Conservation (phyloP, 1,140 invertebrate genomes). For the Penaeus japonicus region DNA sequence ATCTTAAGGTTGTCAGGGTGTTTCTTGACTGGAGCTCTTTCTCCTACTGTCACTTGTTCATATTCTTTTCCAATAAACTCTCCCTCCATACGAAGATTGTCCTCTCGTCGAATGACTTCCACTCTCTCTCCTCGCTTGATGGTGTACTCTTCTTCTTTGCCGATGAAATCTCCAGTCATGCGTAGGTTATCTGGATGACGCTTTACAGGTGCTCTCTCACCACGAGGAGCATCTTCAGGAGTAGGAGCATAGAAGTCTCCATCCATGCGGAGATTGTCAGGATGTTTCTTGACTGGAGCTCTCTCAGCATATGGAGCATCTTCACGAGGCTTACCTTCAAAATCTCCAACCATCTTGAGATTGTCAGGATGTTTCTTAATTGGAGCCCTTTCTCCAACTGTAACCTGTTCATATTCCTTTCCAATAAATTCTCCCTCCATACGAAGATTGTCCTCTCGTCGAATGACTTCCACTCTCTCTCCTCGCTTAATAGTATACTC, state of each 20-base stretch:
- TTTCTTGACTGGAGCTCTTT: slow-evolving; percentile 33
- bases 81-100: background rate
- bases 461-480: slow-evolving; percentile 37
- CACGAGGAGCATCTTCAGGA: background rate
- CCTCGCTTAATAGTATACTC: slow-evolving; percentile 17
- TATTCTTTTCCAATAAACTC: slow-evolving; percentile 14
- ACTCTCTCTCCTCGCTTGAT: slow-evolving; percentile 66
- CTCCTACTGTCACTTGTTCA: background rate
- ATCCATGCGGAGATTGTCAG: background rate
- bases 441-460: slow-evolving; percentile 23
- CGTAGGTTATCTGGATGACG: slow-evolving; percentile 46
- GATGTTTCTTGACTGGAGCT: background rate
- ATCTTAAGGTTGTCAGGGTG: slow-evolving; percentile 37
- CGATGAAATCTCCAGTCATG: slow-evolving; percentile 27
- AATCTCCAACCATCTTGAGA: slow-evolving; percentile 60
- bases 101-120: slow-evolving; percentile 61
- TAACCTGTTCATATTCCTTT: slow-evolving; percentile 35
- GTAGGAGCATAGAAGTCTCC: background rate
- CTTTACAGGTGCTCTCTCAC: slow-evolving; percentile 21
- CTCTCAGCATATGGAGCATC: slow-evolving; percentile 15
- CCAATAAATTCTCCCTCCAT: slow-evolving; percentile 32
- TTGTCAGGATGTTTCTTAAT: slow-evolving; percentile 69
- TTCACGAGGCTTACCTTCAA: slow-evolving; percentile 24
- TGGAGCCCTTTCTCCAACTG: slow-evolving; percentile 58
- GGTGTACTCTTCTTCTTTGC: slow-evolving; percentile 64